These are phyloP conservation scores for Motacilla tschutschensis DNA, from an alignment of 2,113 vertebrate genomes.

Conservation along the genomic window DNA sequence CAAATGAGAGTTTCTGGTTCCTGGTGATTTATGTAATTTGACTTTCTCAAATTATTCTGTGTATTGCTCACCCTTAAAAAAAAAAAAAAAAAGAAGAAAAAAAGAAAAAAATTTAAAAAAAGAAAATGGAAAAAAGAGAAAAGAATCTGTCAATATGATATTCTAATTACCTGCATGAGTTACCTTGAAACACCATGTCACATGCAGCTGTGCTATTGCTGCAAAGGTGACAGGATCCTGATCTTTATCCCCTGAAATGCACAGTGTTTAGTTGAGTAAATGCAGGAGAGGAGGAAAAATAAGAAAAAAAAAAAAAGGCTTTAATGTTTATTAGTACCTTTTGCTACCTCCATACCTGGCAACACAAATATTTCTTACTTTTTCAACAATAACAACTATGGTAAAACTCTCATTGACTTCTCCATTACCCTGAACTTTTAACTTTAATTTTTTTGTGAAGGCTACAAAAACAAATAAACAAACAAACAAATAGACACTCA, in stretches of 20 bases:
- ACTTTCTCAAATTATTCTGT: background rate
- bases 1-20: background rate
- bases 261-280: background rate
- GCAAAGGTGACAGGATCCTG: background rate
- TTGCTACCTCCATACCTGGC: background rate
- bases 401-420: background rate
- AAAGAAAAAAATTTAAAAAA: fast-evolving
- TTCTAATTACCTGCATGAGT: background rate
- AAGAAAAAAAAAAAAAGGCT: background rate
- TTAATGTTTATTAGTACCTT: background rate
- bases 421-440: background rate
- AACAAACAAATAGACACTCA: background rate
- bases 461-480: background rate
- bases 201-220: background rate
- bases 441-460: background rate
- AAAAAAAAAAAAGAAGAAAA: background rate
- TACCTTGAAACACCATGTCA: background rate
- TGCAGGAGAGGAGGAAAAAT: background rate
- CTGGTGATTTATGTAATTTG: background rate
- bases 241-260: background rate
- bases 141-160: background rate
- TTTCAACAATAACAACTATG: background rate
- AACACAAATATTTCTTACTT: background rate
- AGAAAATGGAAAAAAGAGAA: fast-evolving
- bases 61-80: background rate